phyloP scores from a whole-genome alignment of 2,113 vertebrate genomes.

The Cnemophilus loriae region DNA sequence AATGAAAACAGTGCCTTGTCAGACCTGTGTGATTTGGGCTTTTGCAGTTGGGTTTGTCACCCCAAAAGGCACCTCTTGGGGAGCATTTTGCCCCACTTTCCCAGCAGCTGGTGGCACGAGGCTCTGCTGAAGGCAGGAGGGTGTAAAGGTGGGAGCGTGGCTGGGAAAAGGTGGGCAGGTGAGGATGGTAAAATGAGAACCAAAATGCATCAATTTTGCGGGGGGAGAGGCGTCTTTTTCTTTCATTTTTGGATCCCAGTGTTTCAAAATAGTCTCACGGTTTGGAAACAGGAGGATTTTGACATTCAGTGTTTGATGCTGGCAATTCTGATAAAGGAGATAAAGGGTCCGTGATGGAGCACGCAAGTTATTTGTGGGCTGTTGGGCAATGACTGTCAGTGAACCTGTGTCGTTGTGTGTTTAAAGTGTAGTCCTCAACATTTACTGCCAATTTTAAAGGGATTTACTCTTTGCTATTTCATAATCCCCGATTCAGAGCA shows the following conservation, averaged over 20 bases:
- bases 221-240: neutral
- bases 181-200: neutral
- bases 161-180: neutral
- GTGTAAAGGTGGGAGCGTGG: fast-evolving
- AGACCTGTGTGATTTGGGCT: neutral
- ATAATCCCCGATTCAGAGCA: neutral
- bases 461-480: slow-evolving; percentile 14
- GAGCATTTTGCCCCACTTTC: neutral
- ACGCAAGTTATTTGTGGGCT: neutral
- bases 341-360: neutral
- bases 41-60: neutral
- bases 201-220: neutral
- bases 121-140: neutral
- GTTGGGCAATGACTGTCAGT: slow-evolving; percentile 8
- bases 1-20: neutral
- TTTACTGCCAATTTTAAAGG: slow-evolving; percentile 43
- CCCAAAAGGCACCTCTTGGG: neutral
- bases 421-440: slow-evolving; percentile 12
- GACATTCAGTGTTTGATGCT: neutral
- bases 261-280: neutral
- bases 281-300: slow-evolving; percentile 20
- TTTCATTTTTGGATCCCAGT: neutral
- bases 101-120: fast-evolving
- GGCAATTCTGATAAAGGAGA: neutral
- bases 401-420: neutral